Conservation (phyloP, 37 sponge, comb jelly and placozoan species). For the Oopsacas minuta region DNA sequence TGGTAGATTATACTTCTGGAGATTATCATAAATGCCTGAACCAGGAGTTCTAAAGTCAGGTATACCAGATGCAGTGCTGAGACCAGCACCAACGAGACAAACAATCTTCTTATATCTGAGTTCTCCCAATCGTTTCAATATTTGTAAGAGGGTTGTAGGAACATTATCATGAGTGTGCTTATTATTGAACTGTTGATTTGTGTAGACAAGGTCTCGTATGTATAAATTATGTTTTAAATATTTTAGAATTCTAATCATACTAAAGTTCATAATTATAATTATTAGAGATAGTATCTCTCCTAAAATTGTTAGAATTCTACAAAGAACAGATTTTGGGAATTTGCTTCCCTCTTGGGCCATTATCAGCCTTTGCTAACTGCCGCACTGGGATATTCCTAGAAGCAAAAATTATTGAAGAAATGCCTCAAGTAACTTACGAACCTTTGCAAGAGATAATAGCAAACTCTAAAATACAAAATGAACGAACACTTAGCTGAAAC, state of each 20-base stretch:
- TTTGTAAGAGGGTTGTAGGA: background rate
- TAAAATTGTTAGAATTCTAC: no score
- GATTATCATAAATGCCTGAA: conserved; percentile 80
- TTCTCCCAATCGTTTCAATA: conserved; percentile 22
- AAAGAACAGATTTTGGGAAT: no score
- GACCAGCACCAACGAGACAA: conserved; percentile 86
- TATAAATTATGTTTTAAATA: background rate
- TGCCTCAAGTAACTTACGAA: no score
- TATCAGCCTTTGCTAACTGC: no score
- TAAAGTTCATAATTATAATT: no score
- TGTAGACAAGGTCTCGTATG: background rate
- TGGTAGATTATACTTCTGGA: conserved; percentile 72
- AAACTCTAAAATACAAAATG: no score
- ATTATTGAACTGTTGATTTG: background rate
- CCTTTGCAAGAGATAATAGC: no score
- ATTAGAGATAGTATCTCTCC: no score
- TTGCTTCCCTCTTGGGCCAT: no score
- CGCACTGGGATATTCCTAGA: no score
- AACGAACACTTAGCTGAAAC: no score
- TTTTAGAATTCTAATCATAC: background rate
- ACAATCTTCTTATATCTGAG: conserved; percentile 47
- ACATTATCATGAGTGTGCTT: background rate
- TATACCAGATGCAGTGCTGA: conserved; percentile 85
- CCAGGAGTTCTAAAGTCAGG: conserved; percentile 91
- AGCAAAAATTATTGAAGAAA: no score